Evolutionary conservation across 2,888 invertebrate species (phyloP), one percentile per base, ranked within the genome.

Genomic region (Pachymerium ferrugineum): DNA sequence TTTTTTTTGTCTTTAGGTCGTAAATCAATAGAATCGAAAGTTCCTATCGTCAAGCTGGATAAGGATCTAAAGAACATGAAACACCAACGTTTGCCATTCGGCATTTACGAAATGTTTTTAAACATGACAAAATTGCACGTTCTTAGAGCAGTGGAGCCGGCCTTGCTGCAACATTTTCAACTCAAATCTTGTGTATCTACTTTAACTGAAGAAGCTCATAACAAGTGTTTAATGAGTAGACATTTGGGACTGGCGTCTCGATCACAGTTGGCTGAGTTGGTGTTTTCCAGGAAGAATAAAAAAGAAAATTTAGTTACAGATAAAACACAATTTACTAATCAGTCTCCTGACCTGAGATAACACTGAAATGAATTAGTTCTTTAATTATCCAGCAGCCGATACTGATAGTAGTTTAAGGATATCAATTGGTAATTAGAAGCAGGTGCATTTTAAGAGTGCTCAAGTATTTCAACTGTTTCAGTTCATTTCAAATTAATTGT

Each of bases 141-240:
- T 67, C 86, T 93, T 81, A 86, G 92, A 73, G 92, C 90, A 29
- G 89, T 91, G 6, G 95, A 94, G 81, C 93, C 93, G 70, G 89
- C 89, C 77, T 83, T 94, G 47, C 87, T 87, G 79, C 83, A 89
- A 72, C 81, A 82, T 74, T 85, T 86, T 80, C 78, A 79, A 62
- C 77, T 78, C 25, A 76, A 79, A 10, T 77, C 78, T 3, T 84
- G 84, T 76, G 76, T 78, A 14, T 54, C 75, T 29, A 38, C 73
- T 47, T 33, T 74, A n/a, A 35, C 30, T 25, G 54, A 38, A 16
- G 74, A 35, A 35, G 35, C 72, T 10, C 70, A 70, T 16, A 25
- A 70, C 19, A 69, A 69, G 16, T 75, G 75, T 19, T 5, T 71
- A 14, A 19, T 12, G 14, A 70, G 73, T 33, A 16, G 73, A 28